Conservation (phyloP, 2,797 vertebrate species). For the Anomalospiza imberbis region DNA sequence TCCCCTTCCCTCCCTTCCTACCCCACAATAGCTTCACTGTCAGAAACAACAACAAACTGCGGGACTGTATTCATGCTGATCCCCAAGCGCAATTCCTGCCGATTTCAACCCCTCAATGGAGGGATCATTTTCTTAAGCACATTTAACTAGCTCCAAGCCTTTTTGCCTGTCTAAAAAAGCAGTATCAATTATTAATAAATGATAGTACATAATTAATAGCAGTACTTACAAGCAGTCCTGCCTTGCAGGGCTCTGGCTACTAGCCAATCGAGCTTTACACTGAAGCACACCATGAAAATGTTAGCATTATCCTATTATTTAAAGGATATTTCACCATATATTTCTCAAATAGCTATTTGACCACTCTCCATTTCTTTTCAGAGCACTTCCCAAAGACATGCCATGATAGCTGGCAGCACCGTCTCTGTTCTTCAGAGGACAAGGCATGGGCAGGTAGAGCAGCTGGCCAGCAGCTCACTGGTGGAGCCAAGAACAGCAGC, state of each 20-base stretch:
- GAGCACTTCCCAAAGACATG: not conserved
- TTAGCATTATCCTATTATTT: not conserved
- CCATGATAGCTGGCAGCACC: accelerated
- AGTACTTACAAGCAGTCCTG: not conserved
- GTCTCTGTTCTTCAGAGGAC: not conserved
- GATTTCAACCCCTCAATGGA: not conserved
- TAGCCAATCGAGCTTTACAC: not conserved
- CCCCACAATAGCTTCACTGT: not conserved
- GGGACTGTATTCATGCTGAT: not conserved
- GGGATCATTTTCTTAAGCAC: not conserved
- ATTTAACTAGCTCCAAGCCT: not conserved
- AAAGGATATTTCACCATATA: not conserved
- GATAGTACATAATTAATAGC: conserved; percentile 19
- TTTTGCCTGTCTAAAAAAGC: not conserved
- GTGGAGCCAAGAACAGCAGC: not conserved
- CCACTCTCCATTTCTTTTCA: not conserved
- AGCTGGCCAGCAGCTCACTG: not conserved
- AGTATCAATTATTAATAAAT: conserved; percentile 31
- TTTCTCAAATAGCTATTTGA: not conserved
- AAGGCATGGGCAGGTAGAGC: not conserved
- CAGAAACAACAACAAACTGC: not conserved
- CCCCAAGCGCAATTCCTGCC: not conserved
- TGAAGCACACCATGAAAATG: not conserved
- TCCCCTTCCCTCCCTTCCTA: not conserved
- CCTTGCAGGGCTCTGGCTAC: not conserved